A percentile compares a stretch with the other conserved stretches of the same genome.
Conservation (phyloP, 2,797 vertebrate genomes). For the Rhyacichthys aspro region DNA sequence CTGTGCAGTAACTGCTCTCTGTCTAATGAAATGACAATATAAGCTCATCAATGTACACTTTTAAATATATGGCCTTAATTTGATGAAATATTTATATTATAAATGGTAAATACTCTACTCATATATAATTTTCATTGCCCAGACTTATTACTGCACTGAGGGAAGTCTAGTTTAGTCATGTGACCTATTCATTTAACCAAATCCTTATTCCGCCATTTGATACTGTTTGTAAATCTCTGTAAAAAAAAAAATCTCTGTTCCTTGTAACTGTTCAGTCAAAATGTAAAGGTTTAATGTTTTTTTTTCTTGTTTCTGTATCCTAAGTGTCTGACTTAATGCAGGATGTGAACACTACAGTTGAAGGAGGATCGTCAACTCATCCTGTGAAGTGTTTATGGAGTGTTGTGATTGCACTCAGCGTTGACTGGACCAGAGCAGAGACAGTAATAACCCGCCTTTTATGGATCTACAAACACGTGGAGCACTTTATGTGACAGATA, state of each 20-base stretch:
- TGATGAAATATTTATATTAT: too few relatives aligned
- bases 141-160: too few relatives aligned
- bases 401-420: constrained; percentile 11
- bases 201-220: neutral
- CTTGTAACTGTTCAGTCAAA: constrained; percentile 21
- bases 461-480: constrained; percentile 13
- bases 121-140: too few relatives aligned
- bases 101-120: too few relatives aligned
- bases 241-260: constrained; percentile 15
- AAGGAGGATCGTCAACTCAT: constrained; percentile 18
- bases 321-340: constrained; percentile 4
- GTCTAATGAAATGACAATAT: too few relatives aligned
- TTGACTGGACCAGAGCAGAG: constrained; percentile 18
- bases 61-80: too few relatives aligned
- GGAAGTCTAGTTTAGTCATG: too few relatives aligned
- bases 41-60: too few relatives aligned
- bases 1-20: too few relatives aligned
- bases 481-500: constrained; percentile 45
- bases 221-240: too few relatives aligned
- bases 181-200: too few relatives aligned
- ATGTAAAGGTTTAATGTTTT: constrained; percentile 7
- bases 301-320: constrained; percentile 19
- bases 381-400: constrained; percentile 30
- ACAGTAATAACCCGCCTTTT: constrained; percentile 18
- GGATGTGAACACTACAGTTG: constrained; percentile 22